Evolutionary conservation across 2,888 invertebrate species (phyloP), one percentile per base, ranked within the genome.

Genomic region (Tetragonisca angustula): DNA sequence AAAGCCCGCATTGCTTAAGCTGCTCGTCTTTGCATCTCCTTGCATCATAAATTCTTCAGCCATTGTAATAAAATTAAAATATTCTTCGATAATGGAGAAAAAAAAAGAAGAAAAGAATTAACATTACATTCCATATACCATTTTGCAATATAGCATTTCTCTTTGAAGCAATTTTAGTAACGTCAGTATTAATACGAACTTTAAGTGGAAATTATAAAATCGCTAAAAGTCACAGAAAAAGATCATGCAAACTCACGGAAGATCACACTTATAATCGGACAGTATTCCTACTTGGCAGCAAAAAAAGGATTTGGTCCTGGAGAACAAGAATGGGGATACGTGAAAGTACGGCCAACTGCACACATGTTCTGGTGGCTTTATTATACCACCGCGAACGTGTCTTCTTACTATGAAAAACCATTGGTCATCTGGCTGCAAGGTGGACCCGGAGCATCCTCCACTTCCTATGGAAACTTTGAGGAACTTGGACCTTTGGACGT

Each of bases 281-380:
- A 59, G 32, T 17, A 13, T n/a, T 62, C 52, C 36, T 15, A 32
- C n/a, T 74, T 15, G 36, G 69, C 77, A 90, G 89, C 79, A 74
- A 90, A 61, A 80, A 72, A 80, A 67, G 94, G 94, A 92, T 96
- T 96, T 87, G 97, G 96, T 4, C 94, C 95, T 0, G 96, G 96
- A 19, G 95, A 96, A 75, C 97, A 98, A 94, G 96, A 97, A 91
- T 97, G 96, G 96, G 97, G 96, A 15, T 97, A 97, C 94, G 96
- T 97, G 5, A 96, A 96, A 79, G 97, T 98, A 0, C 95, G 98
- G 0, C 95, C 95, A 4, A 96, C 96, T 0, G 97, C 98, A 0
- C 96, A 97, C 89, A 97, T 97, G 97, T 98, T 98, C 94, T 98
- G 97, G 96, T 98, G 98, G 98, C 94, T 98, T 56, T 98, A 97